Evolutionary conservation across 30 jellyfish, hydroid and myxozoan genomes (phyloP), one percentile per base, ranked within the genome.

Genomic region (Nemopilema nomurai): DNA sequence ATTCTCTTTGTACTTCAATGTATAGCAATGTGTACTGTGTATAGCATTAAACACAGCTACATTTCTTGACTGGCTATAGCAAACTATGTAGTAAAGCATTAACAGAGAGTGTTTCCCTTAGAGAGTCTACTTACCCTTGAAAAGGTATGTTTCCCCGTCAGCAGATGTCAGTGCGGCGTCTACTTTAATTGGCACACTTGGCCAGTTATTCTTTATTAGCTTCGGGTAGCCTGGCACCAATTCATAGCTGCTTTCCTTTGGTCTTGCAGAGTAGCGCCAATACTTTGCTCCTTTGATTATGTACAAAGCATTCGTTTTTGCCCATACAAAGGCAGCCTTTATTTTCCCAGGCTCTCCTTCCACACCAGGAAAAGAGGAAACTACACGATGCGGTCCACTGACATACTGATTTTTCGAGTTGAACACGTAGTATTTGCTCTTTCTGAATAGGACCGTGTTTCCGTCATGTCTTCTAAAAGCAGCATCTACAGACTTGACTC

Each of bases 291-390:
- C 97, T 26, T 78, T 79, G 41, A 86, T 89, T 24, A 93, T 49
- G 76, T 93, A 93, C 19, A 92, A 67, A 20, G 90, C 63, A 19
- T 92, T 87, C 52, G 89, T 93, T 24, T 69, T 86, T 1, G 93
- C 81, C 98, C 98, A 93, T 18, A 93, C 87, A 51, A 93, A 93
- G 21, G 97, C 98, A 25, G 97, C 97, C 70, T 88, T 97, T 57
- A 89, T 89, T 1, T 50, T 83, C 49, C 88, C 87, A 0, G 71
- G 19, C 28, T 26, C 31, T 0, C 22, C 26, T 0, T 80, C 72
- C 30, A 93, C 62, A 49, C 98, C 97, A 20, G 71, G 24, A 32
- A 84, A 84, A 25, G 86, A 26, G 9, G 77, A 51, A 26, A 24
- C 19, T 28, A 89, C 83, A 7, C 31, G 49, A 22, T 86, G 89